Percentiles rank a stretch among this genome's conserved stretches.
Evolutionary conservation across 2,888 invertebrate genomes (phyloP).

Genomic region (Thecocarcelia acutangulata): DNA sequence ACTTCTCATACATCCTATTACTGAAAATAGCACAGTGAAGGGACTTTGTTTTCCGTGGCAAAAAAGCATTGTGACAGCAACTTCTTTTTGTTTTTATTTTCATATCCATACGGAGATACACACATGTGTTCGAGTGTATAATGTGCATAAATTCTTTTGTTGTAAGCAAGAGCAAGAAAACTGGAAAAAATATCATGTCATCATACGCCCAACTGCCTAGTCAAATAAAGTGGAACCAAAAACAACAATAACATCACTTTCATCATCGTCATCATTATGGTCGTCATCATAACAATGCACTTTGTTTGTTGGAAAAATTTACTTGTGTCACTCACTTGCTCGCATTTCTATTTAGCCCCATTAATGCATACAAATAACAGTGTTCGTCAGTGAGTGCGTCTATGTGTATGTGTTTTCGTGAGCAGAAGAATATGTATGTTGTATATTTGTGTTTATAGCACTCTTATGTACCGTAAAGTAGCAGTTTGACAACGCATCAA

Average conservation of each 20-base stretch:
- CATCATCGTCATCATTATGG: constrained; percentile 35
- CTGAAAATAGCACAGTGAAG: background rate
- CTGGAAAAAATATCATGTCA: constrained; percentile 54
- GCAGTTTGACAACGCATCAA: constrained; percentile 66
- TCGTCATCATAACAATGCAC: constrained; percentile 48
- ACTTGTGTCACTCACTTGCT: constrained; percentile 27
- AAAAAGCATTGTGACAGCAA: constrained; percentile 36
- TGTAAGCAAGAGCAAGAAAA: constrained; percentile 43
- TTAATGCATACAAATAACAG: constrained; percentile 12
- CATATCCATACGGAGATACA: background rate
- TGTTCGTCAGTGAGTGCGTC: background rate
- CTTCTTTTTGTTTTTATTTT: constrained; percentile 13
- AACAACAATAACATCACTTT: constrained; percentile 28
- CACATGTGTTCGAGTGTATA: constrained; percentile 2
- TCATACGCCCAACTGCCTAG: constrained; percentile 47
- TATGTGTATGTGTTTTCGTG: constrained; percentile 1
- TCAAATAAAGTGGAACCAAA: constrained; percentile 21
- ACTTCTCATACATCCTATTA: constrained; percentile 7
- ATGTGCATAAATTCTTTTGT: constrained; percentile 38
- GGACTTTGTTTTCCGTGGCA: background rate
- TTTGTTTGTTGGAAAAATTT: constrained; percentile 48
- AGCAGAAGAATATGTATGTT: background rate
- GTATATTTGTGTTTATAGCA: constrained; percentile 39
- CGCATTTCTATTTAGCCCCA: constrained; percentile 5
- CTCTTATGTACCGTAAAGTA: constrained; percentile 43